Evolutionary conservation across 2,113 vertebrate genomes (phyloP).

Genomic region (Pedetes capensis): DNA sequence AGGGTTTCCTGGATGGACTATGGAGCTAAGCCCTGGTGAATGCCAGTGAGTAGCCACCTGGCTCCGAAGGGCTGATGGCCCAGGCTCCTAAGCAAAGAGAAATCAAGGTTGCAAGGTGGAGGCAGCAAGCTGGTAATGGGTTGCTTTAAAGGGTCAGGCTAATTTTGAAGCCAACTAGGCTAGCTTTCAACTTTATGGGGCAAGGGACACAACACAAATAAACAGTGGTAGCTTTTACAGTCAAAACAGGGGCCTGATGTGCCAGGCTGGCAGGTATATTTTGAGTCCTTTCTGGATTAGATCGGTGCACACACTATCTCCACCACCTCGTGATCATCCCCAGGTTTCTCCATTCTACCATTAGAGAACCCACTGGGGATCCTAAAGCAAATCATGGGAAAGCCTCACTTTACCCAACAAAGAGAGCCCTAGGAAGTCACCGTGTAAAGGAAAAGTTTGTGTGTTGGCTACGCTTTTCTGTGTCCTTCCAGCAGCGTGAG

Average conservation of each 20-base stretch:
- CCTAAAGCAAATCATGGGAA: neutral
- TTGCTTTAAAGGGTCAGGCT: neutral
- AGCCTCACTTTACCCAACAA: neutral
- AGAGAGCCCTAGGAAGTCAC: neutral
- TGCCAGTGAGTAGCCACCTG: neutral
- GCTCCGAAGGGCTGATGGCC: neutral
- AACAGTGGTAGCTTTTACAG: conserved; percentile 12
- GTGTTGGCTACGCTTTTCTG: neutral
- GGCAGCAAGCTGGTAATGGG: neutral
- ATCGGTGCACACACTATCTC: neutral
- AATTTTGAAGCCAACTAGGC: neutral
- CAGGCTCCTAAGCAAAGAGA: neutral
- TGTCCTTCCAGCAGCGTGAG: neutral
- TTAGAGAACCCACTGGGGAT: neutral
- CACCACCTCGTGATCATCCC: neutral
- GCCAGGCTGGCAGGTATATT: neutral
- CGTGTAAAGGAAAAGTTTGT: neutral
- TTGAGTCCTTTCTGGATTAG: neutral
- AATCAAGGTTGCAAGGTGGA: neutral
- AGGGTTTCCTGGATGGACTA: neutral
- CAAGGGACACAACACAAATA: neutral
- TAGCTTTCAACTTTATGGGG: neutral
- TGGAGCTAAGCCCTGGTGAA: neutral
- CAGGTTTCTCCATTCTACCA: neutral
- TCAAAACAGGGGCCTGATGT: neutral